Base-by-base conservation (phyloP, 2,797 vertebrate species). In the Macrochelys suwanniensis region DNA sequence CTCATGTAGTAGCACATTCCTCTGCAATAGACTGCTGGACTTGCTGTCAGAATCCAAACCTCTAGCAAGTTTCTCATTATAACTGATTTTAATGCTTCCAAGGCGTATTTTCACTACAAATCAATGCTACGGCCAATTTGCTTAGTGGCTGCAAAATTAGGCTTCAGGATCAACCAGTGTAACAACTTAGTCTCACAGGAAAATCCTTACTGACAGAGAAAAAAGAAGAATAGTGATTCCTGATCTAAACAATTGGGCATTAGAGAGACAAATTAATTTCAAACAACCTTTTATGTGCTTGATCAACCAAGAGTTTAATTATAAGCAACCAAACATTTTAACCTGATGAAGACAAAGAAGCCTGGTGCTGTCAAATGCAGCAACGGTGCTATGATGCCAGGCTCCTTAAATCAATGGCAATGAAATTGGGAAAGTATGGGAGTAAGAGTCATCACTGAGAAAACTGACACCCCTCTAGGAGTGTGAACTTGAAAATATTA, bases 71-170 rank as follows among this genome's bases (percentile, higher is more conserved):
- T 92, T 90, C 81, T 94, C 92, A 78, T 65, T 83, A 50, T 26
- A 50, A 11, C 50, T 50, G 33, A 84, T 90, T 90, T 89, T 84
- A 86, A 85, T 93, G 31, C 47, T 91, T 94, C 96, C 84, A 93
- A 49, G 85, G 31, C 7, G 80, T 86, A 59, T 92, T 97, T 96
- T 95, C 84, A 95, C 42, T 74, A 87, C 13, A 88, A 78, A 90
- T 82, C 74, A 68, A 33, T 6, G 57, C 68, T 1, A 13, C 23
- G 90, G 5, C 4, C 51, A 86, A 88, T 84, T 95, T 85, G 11
- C 84, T 91, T 87, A 51, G n/a, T 51, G 84, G 49, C 11, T 93
- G 59, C n/a, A 89, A 84, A 87, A 87, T 88, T 26, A 31, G 15
- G 3, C 47, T 88, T 91, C 56, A 88, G 49, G 81, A 45, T 90